Base-by-base conservation (phyloP, 2,113 vertebrate species). In the Tyto alba region DNA sequence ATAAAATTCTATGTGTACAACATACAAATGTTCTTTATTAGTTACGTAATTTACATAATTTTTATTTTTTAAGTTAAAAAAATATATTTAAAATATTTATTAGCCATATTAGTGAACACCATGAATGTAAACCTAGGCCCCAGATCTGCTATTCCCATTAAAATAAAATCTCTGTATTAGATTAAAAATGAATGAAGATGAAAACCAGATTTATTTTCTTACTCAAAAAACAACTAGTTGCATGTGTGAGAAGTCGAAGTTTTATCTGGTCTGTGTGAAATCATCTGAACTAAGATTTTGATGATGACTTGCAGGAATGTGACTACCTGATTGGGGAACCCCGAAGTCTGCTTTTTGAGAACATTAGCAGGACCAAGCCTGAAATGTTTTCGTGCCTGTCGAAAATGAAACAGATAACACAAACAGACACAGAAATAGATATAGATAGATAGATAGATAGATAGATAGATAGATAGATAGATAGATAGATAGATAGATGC, bases 321-420 rank as follows among this genome's bases (percentile, higher is more conserved):
- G 4, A 55, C 5, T 29, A 30, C 9, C 8, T 83, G 43, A 50
- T 5, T 25, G 10, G 9, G 3, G 5, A 3, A 68, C 2, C 2
- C 3, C 20, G 63, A 67, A 75, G 5, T 52, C 20, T 68, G 6
- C 2, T 36, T 86, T 62, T 55, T 86, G 27, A 56, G 17, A 29
- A 50, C 22, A 68, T 60, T 26, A 62, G 6, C 25, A 25, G 10
- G 11, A 67, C 13, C 47, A 74, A 85, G 82, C 5, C 1, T 55
- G 21, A 55, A 69, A 60, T 41, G 19, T 38, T 84, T 85, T 47
- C 38, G 40, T 60, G 67, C 2, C 18, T 40, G n/a, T 56, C 26
- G 36, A 29, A 71, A 76, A 88, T 57, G 6, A 52, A 75, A 67
- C 3, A 56, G 12, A 36, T 23, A 52, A 50, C 10, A 36, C 3